These are phyloP conservation scores for Porphyrio hochstetteri DNA, from an alignment of 2,113 vertebrate species.

Conservation along the genomic window DNA sequence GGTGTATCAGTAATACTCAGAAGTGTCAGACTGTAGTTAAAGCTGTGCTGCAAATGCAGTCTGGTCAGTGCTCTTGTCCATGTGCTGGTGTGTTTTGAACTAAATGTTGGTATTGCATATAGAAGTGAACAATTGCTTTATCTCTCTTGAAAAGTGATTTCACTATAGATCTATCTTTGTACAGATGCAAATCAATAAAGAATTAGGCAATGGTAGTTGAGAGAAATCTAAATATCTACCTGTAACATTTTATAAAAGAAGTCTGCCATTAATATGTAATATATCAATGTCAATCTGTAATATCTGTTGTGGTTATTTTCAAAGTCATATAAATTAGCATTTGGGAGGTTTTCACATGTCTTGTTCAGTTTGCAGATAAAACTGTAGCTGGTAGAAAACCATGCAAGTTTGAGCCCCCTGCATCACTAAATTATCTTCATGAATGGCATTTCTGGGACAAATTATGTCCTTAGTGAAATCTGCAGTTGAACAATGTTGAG, in stretches of 20 bases:
- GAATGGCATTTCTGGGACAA: background rate
- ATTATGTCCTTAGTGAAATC: background rate
- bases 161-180: background rate
- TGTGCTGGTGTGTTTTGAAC: background rate
- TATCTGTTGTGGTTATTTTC: background rate
- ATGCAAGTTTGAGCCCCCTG: background rate
- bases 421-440: background rate
- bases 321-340: background rate
- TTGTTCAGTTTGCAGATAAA: background rate
- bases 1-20: background rate
- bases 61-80: background rate
- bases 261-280: background rate
- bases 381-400: background rate
- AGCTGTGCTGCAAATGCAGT: background rate
- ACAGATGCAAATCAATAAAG: background rate
- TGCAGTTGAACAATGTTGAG: rapidly evolving
- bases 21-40: background rate
- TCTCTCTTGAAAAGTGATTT: background rate
- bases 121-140: background rate
- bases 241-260: background rate
- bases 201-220: background rate
- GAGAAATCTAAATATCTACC: background rate
- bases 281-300: background rate
- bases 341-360: background rate
- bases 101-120: rapidly evolving